A percentile compares a stretch with the other conserved stretches of the same genome.
Evolutionary conservation across 2,797 vertebrate species (phyloP).

Genomic region (Urophycis tenuis): DNA sequence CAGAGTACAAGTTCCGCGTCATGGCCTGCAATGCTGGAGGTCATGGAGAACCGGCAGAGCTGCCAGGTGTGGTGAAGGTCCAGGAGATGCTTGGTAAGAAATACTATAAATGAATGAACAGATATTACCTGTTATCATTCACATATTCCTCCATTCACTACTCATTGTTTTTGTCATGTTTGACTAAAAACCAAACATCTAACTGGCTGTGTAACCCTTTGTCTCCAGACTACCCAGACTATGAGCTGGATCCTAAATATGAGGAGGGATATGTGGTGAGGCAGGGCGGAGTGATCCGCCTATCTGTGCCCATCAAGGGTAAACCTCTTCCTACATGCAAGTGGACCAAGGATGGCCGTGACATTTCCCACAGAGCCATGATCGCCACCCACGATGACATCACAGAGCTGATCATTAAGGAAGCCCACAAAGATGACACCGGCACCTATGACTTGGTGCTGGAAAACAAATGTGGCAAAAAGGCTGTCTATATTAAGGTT

Average conservation of each 20-base stretch:
- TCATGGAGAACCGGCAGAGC: slow-evolving; percentile 88
- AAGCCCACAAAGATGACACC: slow-evolving; percentile 92
- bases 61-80: slow-evolving; percentile 93
- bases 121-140: background rate
- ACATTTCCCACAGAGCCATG: slow-evolving; percentile 93
- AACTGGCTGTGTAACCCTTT: slow-evolving; percentile 1
- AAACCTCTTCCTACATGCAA: slow-evolving; percentile 94
- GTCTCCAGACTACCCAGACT: slow-evolving; percentile 88
- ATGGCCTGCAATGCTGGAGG: slow-evolving; percentile 95
- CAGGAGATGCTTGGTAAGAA: slow-evolving; percentile 96
- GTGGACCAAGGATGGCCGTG: slow-evolving; percentile 98
- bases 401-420: slow-evolving; percentile 96
- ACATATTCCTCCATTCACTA: background rate
- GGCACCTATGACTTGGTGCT: slow-evolving; percentile 92
- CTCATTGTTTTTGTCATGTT: background rate
- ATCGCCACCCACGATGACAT: slow-evolving; percentile 89
- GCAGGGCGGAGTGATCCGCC: slow-evolving; percentile 89
- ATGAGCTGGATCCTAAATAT: slow-evolving; percentile 85
- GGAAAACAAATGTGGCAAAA: slow-evolving; percentile 98
- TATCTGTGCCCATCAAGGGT: slow-evolving; percentile 93
- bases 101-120: background rate
- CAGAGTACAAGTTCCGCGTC: slow-evolving; percentile 95
- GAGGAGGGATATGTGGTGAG: slow-evolving; percentile 91
- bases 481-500: slow-evolving; percentile 90
- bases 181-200: background rate